Percentiles rank a stretch among this genome's conserved stretches.
Evolutionary conservation across 2,113 vertebrate species (phyloP).

Genomic region (Malurus elegans): DNA sequence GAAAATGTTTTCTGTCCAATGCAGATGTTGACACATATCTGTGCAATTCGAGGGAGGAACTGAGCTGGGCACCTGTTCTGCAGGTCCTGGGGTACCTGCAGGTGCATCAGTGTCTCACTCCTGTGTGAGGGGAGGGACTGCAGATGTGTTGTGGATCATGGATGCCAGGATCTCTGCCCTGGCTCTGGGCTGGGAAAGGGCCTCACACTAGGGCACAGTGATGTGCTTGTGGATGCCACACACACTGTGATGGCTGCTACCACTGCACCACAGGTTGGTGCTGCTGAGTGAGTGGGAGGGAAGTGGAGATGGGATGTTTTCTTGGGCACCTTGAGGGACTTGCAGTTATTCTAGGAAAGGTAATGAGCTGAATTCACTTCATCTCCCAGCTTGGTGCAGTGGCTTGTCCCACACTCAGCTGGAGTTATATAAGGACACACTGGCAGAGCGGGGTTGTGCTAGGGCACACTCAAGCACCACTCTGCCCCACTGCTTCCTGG

Average conservation of each 20-base stretch:
- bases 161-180: background rate
- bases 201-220: fast-evolving
- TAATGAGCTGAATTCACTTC: background rate
- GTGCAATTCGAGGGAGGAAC: background rate
- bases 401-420: background rate
- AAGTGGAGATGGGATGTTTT: slow-evolving; percentile 25
- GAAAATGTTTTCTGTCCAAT: background rate
- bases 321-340: background rate
- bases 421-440: background rate
- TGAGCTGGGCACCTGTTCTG: background rate
- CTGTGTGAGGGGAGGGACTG: fast-evolving
- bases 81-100: background rate
- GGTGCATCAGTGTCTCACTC: background rate
- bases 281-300: background rate
- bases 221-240: fast-evolving
- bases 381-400: background rate
- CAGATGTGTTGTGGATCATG: fast-evolving
- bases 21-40: fast-evolving
- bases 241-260: background rate
- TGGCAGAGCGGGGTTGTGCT: fast-evolving
- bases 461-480: background rate
- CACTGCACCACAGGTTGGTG: fast-evolving
- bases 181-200: background rate
- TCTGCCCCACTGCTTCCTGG: background rate
- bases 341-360: slow-evolving; percentile 44